A percentile compares a stretch with the other conserved stretches of the same genome.
These are phyloP conservation scores for Zaprionus kolodkinae DNA, from an alignment of 1,140 invertebrate genomes.

Conservation along the genomic window DNA sequence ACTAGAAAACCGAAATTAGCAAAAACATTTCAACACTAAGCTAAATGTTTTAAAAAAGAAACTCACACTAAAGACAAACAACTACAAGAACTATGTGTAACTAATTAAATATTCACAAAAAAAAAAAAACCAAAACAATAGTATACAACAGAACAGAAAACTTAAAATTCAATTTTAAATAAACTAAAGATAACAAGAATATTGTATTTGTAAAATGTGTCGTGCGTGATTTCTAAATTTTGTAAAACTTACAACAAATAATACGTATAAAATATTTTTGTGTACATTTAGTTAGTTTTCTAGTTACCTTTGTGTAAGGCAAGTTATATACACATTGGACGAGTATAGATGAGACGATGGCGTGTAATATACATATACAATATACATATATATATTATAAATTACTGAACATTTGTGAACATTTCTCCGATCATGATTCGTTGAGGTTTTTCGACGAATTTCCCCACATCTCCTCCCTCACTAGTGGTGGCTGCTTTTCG, in stretches of 20 bases:
- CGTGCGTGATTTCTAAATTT: slow-evolving; percentile 74
- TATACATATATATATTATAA: slow-evolving; percentile 35
- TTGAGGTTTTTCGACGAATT: slow-evolving; percentile 46
- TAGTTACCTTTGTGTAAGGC: slow-evolving; percentile 56
- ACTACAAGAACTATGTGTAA: slow-evolving; percentile 27
- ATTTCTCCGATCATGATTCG: slow-evolving; percentile 61
- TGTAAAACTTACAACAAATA: slow-evolving; percentile 50
- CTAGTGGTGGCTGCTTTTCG: slow-evolving; percentile 45
- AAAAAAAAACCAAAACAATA: slow-evolving; percentile 14
- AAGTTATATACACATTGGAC: slow-evolving; percentile 59
- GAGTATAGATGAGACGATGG: slow-evolving; percentile 18
- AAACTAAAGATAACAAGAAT: slow-evolving; percentile 47
- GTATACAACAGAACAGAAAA: slow-evolving; percentile 16
- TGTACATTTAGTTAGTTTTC: slow-evolving; percentile 65
- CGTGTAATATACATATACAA: slow-evolving; percentile 47
- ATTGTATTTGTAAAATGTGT: slow-evolving; percentile 73
- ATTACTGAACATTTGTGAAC: slow-evolving; percentile 43
- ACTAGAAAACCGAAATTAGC: slow-evolving; percentile 47
- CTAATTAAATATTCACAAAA: slow-evolving; percentile 26
- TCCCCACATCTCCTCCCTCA: slow-evolving; percentile 16
- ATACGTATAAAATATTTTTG: slow-evolving; percentile 43
- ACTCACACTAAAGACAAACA: slow-evolving; percentile 25
- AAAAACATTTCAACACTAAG: slow-evolving; percentile 53
- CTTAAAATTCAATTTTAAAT: slow-evolving; percentile 36
- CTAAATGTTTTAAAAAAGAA: slow-evolving; percentile 59